phyloP scores from a whole-genome alignment of 2,888 invertebrate genomes.

The Asteroscopus sphinx region DNA sequence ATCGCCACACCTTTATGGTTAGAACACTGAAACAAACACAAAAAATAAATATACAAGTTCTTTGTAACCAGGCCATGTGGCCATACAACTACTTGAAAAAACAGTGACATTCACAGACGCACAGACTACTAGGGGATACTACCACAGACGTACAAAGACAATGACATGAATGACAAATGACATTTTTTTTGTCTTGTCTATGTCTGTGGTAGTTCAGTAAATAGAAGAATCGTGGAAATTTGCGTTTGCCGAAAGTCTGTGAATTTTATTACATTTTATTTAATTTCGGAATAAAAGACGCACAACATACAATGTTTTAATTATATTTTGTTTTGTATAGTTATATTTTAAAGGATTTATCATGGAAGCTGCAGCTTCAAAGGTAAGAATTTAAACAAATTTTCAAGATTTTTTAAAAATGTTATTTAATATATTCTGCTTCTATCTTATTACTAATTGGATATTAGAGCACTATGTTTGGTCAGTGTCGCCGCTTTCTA shows the following conservation, averaged over 20 bases:
- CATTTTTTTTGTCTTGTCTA: too few relatives aligned
- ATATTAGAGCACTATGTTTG: too few relatives aligned
- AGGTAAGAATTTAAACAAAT: slow-evolving; percentile 51
- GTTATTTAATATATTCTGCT: not conserved
- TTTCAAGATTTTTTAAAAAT: slow-evolving; percentile 4
- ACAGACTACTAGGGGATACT: too few relatives aligned
- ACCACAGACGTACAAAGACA: too few relatives aligned
- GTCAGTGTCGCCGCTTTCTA: too few relatives aligned
- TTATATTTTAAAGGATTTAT: slow-evolving; percentile 38
- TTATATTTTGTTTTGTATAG: slow-evolving; percentile 30
- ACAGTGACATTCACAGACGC: too few relatives aligned
- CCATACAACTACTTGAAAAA: too few relatives aligned
- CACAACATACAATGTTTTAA: slow-evolving; percentile 56
- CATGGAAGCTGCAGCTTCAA: slow-evolving; percentile 66
- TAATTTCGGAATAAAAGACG: slow-evolving; percentile 30
- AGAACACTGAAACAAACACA: too few relatives aligned
- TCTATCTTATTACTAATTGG: not conserved
- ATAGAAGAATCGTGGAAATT: slow-evolving; percentile 53
- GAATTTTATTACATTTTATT: slow-evolving; percentile 45
- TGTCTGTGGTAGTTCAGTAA: slow-evolving; percentile 53
- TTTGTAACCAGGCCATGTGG: too few relatives aligned
- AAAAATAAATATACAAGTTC: too few relatives aligned
- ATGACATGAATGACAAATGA: slow-evolving; percentile 11
- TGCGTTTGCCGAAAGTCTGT: slow-evolving; percentile 51
- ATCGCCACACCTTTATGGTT: too few relatives aligned